Base-by-base conservation (phyloP, 2,888 invertebrate species). In the Laspeyria flexula region DNA sequence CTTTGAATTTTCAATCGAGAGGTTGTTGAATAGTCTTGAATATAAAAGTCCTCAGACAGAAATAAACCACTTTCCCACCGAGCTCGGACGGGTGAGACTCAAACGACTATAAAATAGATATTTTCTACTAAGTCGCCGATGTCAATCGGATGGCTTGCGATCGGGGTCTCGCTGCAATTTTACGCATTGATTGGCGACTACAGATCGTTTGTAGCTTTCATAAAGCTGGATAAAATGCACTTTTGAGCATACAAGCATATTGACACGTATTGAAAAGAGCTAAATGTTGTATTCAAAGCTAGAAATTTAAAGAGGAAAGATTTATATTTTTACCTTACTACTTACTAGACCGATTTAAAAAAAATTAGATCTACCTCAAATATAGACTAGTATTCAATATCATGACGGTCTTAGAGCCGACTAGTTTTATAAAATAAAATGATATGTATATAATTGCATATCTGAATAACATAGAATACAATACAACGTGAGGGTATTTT, bases 41-140 rank as follows among this genome's bases (percentile, higher is more conserved):
- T 49, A 53, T 9, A 52, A 45, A 60, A 35, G 11, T 40, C 18
- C 11, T 29, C 12, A 11, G 5, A 37, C 9, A 47, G 44, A 58
- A 63, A 65, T 60, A 56, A 64, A 69, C 27, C 46, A 25, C 34
- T 45, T 52, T 48, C 11, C 43, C 3, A 42, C 38, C 23, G 16
- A 35, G 38, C 50, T 56, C 52, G 50, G 49, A 41, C 61, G 61
- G 39, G 21, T 60, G 35, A 37, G 55, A 49, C 51, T 61, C 65
- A 70, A 71, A 62, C 52, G 61, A 40, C 62, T 72, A 69, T 74
- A 64, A 76, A 75, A 73, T 75, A 59, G 60, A 64, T 65, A 73
- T 74, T 66, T 71, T 67, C 63, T 55, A 63, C 59, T 46, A 58
- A 65, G 55, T 60, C 63, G 43, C 35, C 55, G 60, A 64, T 63